These are phyloP conservation scores for Idaea biselata DNA, from an alignment of 2,888 invertebrate species.

Conservation along the genomic window DNA sequence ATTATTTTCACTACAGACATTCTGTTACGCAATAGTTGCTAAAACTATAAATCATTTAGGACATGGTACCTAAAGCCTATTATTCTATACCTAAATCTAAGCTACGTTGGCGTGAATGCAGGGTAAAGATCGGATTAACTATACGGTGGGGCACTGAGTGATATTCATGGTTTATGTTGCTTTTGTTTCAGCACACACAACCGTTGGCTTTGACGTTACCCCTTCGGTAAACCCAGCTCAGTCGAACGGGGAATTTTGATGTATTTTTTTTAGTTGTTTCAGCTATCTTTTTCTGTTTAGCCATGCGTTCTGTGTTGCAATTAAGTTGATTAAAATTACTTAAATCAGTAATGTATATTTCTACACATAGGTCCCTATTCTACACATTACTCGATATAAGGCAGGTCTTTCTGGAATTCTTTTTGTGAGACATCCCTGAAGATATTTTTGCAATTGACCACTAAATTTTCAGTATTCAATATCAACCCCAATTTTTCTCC, in stretches of 20 bases:
- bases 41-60: not conserved
- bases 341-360: not conserved
- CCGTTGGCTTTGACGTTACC: slow-evolving; percentile 23
- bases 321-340: not conserved
- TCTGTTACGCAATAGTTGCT: not conserved
- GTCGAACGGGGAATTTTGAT: not conserved
- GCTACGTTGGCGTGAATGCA: slow-evolving; percentile 27
- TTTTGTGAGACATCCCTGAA: no score
- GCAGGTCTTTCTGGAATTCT: no score
- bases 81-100: not conserved
- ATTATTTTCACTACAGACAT: not conserved
- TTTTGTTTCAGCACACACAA: slow-evolving; percentile 16
- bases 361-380: no score
- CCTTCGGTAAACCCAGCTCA: slow-evolving; percentile 13
- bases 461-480: not conserved
- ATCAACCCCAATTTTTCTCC: not conserved
- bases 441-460: not conserved
- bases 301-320: not conserved
- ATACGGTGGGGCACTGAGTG: slow-evolving; percentile 16
- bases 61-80: not conserved
- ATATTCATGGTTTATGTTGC: slow-evolving; percentile 14
- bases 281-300: not conserved
- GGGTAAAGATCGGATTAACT: slow-evolving; percentile 52
- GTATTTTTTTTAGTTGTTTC: not conserved
- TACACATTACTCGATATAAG: no score